Conservation (phyloP, 2,888 invertebrate genomes). For the Apotomis capreana region DNA sequence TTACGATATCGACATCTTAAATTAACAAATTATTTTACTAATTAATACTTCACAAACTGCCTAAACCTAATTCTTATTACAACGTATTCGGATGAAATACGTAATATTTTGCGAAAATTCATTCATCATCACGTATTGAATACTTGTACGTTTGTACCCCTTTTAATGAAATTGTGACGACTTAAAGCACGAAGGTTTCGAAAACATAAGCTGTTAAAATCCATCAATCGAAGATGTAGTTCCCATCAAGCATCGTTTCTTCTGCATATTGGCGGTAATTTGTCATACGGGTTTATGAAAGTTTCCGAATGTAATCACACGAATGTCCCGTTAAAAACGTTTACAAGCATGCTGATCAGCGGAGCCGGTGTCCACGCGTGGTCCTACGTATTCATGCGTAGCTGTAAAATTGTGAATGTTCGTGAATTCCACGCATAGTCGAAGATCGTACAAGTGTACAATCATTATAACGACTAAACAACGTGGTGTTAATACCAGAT, state of each 20-base stretch:
- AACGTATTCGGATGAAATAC: too few species aligned
- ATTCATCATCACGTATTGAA: too few species aligned
- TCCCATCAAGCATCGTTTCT: conserved; percentile 22
- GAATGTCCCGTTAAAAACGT: conserved; percentile 33
- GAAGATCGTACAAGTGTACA: neutral
- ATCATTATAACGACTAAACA: neutral
- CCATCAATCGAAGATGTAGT: neutral
- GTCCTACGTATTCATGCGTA: conserved; percentile 11
- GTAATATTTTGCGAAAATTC: too few species aligned
- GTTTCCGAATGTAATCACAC: conserved; percentile 22
- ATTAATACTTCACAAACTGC: too few species aligned
- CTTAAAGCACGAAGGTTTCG: neutral
- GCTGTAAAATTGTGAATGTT: conserved; percentile 23
- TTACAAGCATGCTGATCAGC: conserved; percentile 17
- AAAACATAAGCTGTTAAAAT: neutral
- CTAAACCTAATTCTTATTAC: too few species aligned
- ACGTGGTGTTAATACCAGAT: too few species aligned
- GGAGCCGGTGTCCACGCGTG: conserved; percentile 1
- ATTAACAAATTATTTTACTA: neutral
- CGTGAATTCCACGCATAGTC: conserved; percentile 5
- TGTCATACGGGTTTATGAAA: conserved; percentile 30
- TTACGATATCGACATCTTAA: neutral
- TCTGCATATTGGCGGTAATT: conserved; percentile 24
- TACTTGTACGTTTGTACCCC: too few species aligned
- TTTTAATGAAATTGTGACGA: too few species aligned